A percentile compares a stretch with the other conserved stretches of the same genome.
phyloP scores from a whole-genome alignment of 2,797 vertebrate genomes.

The Iguana delicatissima region DNA sequence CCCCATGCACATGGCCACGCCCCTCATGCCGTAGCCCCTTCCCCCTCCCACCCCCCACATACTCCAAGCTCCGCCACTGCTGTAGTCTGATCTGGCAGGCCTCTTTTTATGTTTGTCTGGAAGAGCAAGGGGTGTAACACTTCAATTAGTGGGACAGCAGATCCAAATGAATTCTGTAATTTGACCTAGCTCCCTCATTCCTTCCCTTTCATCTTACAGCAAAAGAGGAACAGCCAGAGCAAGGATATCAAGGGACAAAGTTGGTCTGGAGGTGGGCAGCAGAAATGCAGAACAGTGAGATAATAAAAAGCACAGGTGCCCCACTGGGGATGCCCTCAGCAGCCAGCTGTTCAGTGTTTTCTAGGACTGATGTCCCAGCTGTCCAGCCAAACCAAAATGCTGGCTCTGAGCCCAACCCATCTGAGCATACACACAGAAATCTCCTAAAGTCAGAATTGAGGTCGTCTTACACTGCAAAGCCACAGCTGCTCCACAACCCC shows the following conservation, averaged over 20 bases:
- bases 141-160: not conserved
- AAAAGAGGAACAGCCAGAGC: not conserved
- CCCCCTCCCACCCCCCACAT: too few species aligned
- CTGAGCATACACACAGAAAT: not conserved
- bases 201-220: not conserved
- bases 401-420: constrained; percentile 11
- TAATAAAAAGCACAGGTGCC: not conserved
- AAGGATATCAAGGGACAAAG: not conserved
- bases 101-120: not conserved
- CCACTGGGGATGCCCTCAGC: not conserved
- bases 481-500: constrained; percentile 15
- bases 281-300: not conserved
- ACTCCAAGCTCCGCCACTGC: too few species aligned
- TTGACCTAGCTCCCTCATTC: not conserved
- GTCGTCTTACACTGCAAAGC: constrained; percentile 4
- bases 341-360: not conserved
- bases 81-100: not conserved
- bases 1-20: too few species aligned
- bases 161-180: not conserved
- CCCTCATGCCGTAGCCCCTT: too few species aligned
- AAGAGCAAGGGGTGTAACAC: not conserved
- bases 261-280: not conserved
- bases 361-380: not conserved
- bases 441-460: constrained; percentile 1
- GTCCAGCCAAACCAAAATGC: not conserved